Evolutionary conservation across 2,113 vertebrate species (phyloP).

Genomic region (Lucifuga dentata): DNA sequence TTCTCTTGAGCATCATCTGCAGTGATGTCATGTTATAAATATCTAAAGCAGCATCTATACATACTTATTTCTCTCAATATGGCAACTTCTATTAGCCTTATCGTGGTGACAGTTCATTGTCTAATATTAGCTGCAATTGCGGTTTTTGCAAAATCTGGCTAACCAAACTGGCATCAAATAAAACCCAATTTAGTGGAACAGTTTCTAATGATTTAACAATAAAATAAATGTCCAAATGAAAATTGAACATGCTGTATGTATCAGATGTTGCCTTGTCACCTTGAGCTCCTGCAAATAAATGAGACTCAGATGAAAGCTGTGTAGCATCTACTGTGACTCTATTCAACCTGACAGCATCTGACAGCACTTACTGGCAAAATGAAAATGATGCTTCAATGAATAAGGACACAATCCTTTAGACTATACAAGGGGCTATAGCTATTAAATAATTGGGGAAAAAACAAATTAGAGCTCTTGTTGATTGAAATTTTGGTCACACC

Average conservation of each 20-base stretch:
- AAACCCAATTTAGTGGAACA: neutral
- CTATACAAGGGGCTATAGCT: conserved; percentile 7
- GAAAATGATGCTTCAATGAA: neutral
- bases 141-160: neutral
- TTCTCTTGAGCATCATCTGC: neutral
- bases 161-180: conserved; percentile 7
- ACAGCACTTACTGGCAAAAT: conserved; percentile 2
- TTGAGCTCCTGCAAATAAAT: conserved; percentile 18
- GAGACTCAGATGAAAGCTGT: conserved; percentile 17
- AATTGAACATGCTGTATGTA: conserved; percentile 4
- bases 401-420: conserved; percentile 14
- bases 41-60: too few species aligned
- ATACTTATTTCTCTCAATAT: neutral
- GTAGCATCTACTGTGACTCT: neutral
- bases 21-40: neutral
- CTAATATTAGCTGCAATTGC: neutral
- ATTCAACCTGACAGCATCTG: neutral
- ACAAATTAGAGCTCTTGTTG: conserved; percentile 33
- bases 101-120: neutral
- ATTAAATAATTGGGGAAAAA: conserved; percentile 24
- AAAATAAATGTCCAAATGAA: neutral
- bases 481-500: neutral
- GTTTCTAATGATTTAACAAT: neutral
- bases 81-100: too few species aligned
- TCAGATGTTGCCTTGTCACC: conserved; percentile 37